Evolutionary conservation across 2,888 invertebrate genomes (phyloP), one percentile per base, ranked within the genome.

Genomic region (Epirrhoe tristata): DNA sequence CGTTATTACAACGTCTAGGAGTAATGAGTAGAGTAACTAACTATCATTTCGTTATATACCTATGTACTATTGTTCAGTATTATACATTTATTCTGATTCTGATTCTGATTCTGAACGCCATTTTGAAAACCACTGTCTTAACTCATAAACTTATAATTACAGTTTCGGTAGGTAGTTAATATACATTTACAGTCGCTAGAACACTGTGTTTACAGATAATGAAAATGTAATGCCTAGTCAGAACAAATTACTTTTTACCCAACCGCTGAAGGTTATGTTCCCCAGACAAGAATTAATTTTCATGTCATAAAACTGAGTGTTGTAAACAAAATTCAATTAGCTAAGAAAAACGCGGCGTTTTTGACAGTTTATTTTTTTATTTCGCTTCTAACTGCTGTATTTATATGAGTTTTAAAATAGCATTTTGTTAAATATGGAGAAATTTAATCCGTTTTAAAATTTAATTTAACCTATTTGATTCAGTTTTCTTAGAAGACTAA

Each of bases 251-350:
- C 78, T 81, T 77, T 43, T 81, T 78, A 48, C 39, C 58, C 53
- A 16, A 66, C 58, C 43, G 50, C 43, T n/a, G 43, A 31, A 16
- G 5, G 31, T 16, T 61, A 54, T 62, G 54, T 76, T 76, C 81
- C 78, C 75, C 67, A 70, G 70, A 74, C 77, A 82, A 80, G 70
- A 84, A 84, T 82, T 83, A 85, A 87, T 87, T 85, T 85, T 82
- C 76, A 77, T 69, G 81, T 72, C 74, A 84, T 87, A 87, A 88
- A 86, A 80, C 58, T 62, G 65, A 78, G 72, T 70, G 80, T 77
- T 78, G 79, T 85, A 85, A 83, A 84, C 81, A 56, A 81, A 85
- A 87, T 83, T 84, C 83, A 87, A 88, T 87, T 86, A 48, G 2
- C 10, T 5, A 85, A 74, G 54, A 36, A 57, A 51, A 52, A 17